Evolutionary conservation across 2,888 invertebrate genomes (phyloP).

Genomic region (Drosophila melanosoma): DNA sequence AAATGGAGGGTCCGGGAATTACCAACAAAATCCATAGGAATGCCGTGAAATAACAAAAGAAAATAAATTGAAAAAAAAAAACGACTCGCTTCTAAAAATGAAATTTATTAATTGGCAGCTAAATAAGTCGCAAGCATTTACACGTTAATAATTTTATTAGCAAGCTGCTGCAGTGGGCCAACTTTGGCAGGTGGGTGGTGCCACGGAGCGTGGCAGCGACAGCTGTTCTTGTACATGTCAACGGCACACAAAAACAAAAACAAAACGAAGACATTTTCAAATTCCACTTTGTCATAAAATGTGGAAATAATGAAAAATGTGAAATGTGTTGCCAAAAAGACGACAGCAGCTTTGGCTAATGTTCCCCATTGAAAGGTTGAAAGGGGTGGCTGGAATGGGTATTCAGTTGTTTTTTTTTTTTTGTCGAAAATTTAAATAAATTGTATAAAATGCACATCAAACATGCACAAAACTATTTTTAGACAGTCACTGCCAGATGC

Average conservation of each 20-base stretch:
- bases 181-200: constrained; percentile 10
- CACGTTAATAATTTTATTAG: constrained; percentile 81
- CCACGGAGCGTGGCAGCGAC: constrained; percentile 24
- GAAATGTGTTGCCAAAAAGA: constrained; percentile 68
- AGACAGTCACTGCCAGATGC: constrained; percentile 52
- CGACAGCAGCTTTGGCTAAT: constrained; percentile 56
- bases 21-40: constrained; percentile 23
- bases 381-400: background rate
- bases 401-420: constrained; percentile 10
- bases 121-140: constrained; percentile 79
- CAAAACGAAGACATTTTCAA: constrained; percentile 66
- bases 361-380: constrained; percentile 10
- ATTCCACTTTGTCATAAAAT: constrained; percentile 74
- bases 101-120: constrained; percentile 82
- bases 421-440: constrained; percentile 47
- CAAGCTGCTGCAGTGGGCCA: constrained; percentile 41
- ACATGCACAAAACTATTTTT: constrained; percentile 60
- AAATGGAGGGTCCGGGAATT: background rate
- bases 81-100: constrained; percentile 45
- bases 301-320: constrained; percentile 69
- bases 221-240: constrained; percentile 37
- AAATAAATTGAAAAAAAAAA: constrained; percentile 30
- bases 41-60: constrained; percentile 34
- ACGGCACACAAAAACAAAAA: constrained; percentile 15
- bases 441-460: constrained; percentile 49